A percentile compares a stretch with the other conserved stretches of the same genome.
Evolutionary conservation across 1,140 invertebrate species (phyloP).

Genomic region (Drosophila quadrilineata): DNA sequence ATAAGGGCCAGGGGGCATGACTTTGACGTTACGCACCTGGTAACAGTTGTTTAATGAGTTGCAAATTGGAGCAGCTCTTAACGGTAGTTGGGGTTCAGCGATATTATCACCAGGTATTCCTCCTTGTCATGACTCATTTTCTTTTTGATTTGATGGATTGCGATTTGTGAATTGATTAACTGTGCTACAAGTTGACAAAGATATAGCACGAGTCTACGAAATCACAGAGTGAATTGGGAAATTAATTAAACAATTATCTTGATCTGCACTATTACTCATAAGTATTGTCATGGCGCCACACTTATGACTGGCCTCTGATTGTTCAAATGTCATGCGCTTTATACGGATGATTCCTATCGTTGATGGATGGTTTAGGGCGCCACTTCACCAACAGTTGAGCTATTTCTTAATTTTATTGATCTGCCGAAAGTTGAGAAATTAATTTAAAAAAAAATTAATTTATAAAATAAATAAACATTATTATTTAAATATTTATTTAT

Average conservation of each 20-base stretch:
- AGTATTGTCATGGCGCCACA: slow-evolving; percentile 12
- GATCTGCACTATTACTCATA: slow-evolving; percentile 10
- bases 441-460: too few relatives aligned
- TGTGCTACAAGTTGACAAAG: slow-evolving; percentile 11
- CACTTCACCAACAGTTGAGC: too few relatives aligned
- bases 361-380: too few relatives aligned
- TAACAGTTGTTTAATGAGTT: slow-evolving; percentile 1
- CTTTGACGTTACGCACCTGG: slow-evolving; percentile 18
- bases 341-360: too few relatives aligned
- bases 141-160: slow-evolving; percentile 20
- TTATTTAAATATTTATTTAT: too few relatives aligned
- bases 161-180: too few relatives aligned
- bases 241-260: slow-evolving; percentile 31
- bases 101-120: slow-evolving; percentile 12
- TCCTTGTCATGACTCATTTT: slow-evolving; percentile 5
- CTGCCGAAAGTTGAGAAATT: too few relatives aligned
- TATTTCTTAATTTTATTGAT: too few relatives aligned
- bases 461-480: too few relatives aligned
- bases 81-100: too few relatives aligned
- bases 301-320: neutral
- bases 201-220: slow-evolving; percentile 6
- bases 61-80: neutral
- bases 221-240: slow-evolving; percentile 18
- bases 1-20: slow-evolving; percentile 31
- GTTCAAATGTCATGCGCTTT: too few relatives aligned